phyloP scores from a whole-genome alignment of 1,140 invertebrate genomes.

The Dinothrombium tinctorium region DNA sequence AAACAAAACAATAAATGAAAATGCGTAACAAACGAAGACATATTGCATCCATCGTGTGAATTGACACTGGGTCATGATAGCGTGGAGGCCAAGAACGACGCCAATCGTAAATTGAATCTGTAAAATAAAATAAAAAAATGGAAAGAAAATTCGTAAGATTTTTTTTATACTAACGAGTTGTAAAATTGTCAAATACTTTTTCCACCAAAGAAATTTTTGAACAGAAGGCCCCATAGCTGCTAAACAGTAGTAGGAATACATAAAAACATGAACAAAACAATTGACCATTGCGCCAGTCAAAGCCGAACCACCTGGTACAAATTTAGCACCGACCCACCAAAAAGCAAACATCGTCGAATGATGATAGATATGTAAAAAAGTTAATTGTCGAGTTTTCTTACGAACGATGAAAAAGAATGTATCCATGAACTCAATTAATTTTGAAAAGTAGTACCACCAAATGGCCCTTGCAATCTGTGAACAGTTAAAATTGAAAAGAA shows the following conservation, averaged over 20 bases:
- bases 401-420: slow-evolving; percentile 25
- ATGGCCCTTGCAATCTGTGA: too few species aligned
- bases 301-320: background rate
- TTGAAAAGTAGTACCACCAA: slow-evolving; percentile 26
- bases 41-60: slow-evolving; percentile 87
- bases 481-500: too few species aligned
- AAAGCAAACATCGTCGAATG: slow-evolving; percentile 18
- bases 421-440: slow-evolving; percentile 24
- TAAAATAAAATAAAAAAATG: too few species aligned
- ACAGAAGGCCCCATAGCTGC: slow-evolving; percentile 27
- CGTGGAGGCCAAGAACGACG: slow-evolving; percentile 52
- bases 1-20: slow-evolving; percentile 68
- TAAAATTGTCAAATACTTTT: slow-evolving; percentile 29
- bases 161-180: slow-evolving; percentile 70
- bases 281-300: slow-evolving; percentile 20
- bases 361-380: slow-evolving; percentile 27
- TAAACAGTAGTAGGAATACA: slow-evolving; percentile 31
- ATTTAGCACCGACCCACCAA: slow-evolving; percentile 8
- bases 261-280: slow-evolving; percentile 31
- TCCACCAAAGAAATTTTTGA: slow-evolving; percentile 32
- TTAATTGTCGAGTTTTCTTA: slow-evolving; percentile 25
- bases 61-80: slow-evolving; percentile 52
- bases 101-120: slow-evolving; percentile 65
- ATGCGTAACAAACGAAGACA: slow-evolving; percentile 66
- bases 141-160: slow-evolving; percentile 41